A percentile compares a stretch with the other conserved stretches of the same genome.
phyloP scores from a whole-genome alignment of 1,140 invertebrate species.

The Vanessa atalanta region DNA sequence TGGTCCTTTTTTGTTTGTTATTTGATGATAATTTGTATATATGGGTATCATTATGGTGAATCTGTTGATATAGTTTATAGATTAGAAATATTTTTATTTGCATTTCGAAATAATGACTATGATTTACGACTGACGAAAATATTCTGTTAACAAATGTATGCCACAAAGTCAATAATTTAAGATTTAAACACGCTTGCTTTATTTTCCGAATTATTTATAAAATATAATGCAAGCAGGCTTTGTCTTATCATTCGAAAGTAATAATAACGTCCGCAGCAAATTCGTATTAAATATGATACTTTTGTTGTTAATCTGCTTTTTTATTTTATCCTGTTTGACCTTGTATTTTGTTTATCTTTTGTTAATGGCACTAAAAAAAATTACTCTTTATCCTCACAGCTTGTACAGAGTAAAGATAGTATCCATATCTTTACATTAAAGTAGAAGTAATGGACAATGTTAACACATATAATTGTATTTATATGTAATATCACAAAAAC shows the following conservation, averaged over 20 bases:
- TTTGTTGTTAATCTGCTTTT: constrained; percentile 44
- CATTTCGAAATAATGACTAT: constrained; percentile 52
- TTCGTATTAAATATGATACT: constrained; percentile 53
- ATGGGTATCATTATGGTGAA: constrained; percentile 1
- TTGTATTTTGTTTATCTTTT: neutral
- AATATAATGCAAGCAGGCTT: constrained; percentile 31
- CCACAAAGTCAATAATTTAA: constrained; percentile 55
- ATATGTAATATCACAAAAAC: too few relatives aligned
- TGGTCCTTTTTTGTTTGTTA: constrained; percentile 7
- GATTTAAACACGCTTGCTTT: constrained; percentile 32
- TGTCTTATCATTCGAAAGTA: constrained; percentile 21
- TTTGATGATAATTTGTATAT: constrained; percentile 16
- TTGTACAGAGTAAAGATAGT: too few relatives aligned
- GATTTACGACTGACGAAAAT: constrained; percentile 49
- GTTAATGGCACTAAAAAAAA: too few relatives aligned
- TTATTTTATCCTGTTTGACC: constrained; percentile 21
- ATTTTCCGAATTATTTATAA: constrained; percentile 23
- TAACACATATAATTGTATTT: too few relatives aligned
- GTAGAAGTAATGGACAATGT: too few relatives aligned
- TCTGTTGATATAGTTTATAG: constrained; percentile 14
- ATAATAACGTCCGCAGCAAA: constrained; percentile 42
- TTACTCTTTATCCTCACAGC: too few relatives aligned
- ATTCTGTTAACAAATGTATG: constrained; percentile 41
- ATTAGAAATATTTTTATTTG: constrained; percentile 1
- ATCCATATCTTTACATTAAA: too few relatives aligned